Conservation (phyloP, 2,888 invertebrate species). For the Hemaris fuciformis region DNA sequence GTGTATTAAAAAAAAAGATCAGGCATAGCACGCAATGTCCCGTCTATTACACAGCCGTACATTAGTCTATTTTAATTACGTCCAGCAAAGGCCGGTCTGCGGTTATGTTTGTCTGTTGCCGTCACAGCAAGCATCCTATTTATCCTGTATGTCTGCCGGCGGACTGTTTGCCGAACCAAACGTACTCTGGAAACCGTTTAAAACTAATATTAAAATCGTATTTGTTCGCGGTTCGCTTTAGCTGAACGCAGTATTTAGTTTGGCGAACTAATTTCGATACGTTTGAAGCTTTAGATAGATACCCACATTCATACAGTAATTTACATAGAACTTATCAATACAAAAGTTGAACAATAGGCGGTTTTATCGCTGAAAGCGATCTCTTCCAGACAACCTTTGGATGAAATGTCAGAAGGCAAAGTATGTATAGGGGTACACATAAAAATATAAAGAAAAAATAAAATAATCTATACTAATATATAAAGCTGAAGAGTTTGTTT, state of each 20-base stretch:
- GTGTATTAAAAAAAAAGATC: too few species aligned
- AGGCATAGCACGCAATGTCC: not conserved
- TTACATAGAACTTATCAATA: too few species aligned
- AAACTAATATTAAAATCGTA: not conserved
- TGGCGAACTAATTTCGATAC: not conserved
- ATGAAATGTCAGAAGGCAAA: too few species aligned
- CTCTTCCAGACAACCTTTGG: too few species aligned
- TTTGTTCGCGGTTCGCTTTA: not conserved
- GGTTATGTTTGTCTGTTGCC: constrained; percentile 40
- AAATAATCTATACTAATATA: too few species aligned
- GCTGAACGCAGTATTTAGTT: not conserved
- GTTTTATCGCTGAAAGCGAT: too few species aligned
- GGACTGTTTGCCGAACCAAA: not conserved
- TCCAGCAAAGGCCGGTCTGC: constrained; percentile 43
- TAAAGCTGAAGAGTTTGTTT: too few species aligned
- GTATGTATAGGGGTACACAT: too few species aligned
- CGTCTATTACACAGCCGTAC: not conserved
- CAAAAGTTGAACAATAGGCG: too few species aligned
- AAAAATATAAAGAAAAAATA: too few species aligned
- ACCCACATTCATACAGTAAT: too few species aligned
- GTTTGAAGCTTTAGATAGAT: too few species aligned
- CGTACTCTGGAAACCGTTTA: not conserved
- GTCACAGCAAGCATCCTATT: constrained; percentile 31
- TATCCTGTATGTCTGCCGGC: not conserved
- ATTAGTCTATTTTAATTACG: constrained; percentile 61